phyloP scores from a whole-genome alignment of 2,113 vertebrate genomes.

The Gymnobelideus leadbeateri region DNA sequence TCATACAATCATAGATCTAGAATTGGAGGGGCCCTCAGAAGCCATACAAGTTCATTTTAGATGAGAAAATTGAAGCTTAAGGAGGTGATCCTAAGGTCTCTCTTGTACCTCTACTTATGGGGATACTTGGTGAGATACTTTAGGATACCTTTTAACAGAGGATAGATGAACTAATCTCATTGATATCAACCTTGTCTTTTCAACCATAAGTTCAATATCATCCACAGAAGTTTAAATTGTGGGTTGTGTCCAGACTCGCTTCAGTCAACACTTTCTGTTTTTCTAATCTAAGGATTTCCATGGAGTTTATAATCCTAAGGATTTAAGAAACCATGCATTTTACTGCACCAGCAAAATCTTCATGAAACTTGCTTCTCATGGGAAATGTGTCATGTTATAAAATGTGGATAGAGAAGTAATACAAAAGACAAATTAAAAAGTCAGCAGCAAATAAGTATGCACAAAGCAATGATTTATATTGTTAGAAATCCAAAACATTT shows the following conservation, averaged over 20 bases:
- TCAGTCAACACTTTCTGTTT: not conserved
- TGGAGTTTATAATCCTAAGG: not conserved
- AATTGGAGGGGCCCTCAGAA: not conserved
- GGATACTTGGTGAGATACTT: conserved; percentile 22
- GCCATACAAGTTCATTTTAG: not conserved
- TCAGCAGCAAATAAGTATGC: conserved; percentile 32
- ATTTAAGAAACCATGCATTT: not conserved
- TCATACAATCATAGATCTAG: not conserved
- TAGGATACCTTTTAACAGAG: conserved; percentile 66
- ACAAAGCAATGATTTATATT: not conserved
- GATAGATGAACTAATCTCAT: conserved; percentile 61
- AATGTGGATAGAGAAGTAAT: conserved; percentile 26
- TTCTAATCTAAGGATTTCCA: not conserved
- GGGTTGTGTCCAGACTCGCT: conserved; percentile 40
- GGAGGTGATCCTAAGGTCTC: not conserved
- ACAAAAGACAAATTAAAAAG: conserved; percentile 63
- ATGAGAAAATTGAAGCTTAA: not conserved
- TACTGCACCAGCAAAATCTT: not conserved
- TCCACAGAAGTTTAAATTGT: conserved; percentile 52
- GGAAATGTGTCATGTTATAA: conserved; percentile 58
- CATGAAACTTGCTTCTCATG: conserved; percentile 34
- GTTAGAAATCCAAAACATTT: conserved; percentile 26
- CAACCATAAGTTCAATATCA: conserved; percentile 60
- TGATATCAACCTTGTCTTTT: conserved; percentile 55
- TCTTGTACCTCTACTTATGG: not conserved